These are phyloP conservation scores for Norana najaformis DNA, from an alignment of 2,888 invertebrate genomes.

Conservation along the genomic window DNA sequence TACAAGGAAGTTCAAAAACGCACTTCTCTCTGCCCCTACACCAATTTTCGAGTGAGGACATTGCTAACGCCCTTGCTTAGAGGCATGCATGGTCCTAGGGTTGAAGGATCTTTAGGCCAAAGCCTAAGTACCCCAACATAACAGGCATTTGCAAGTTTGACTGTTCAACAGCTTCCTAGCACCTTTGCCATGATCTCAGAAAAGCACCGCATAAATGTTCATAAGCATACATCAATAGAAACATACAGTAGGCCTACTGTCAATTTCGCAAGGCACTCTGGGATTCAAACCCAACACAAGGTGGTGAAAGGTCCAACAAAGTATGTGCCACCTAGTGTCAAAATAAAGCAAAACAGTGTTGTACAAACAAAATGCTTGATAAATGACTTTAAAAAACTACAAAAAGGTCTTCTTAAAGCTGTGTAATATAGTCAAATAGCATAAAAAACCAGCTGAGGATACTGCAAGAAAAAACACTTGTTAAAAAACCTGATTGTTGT, in stretches of 20 bases:
- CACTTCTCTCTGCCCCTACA: not conserved
- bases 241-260: not conserved
- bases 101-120: not conserved
- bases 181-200: too few relatives aligned
- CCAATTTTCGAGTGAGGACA: not conserved
- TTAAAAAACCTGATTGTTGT: too few relatives aligned
- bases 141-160: not conserved
- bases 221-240: not conserved
- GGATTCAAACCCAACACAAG: not conserved
- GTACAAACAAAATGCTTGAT: conserved; percentile 13
- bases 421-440: not conserved
- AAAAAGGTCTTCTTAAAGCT: not conserved
- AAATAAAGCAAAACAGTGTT: not conserved
- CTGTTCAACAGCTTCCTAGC: not conserved
- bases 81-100: not conserved
- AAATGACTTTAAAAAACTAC: not conserved
- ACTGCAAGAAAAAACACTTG: not conserved
- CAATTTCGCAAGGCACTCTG: not conserved
- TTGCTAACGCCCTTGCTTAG: not conserved
- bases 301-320: not conserved
- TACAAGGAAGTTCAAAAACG: not conserved
- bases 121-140: not conserved
- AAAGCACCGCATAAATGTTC: not conserved
- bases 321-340: not conserved
- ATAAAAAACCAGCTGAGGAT: not conserved